Evolutionary conservation across 2,888 invertebrate genomes (phyloP).

Genomic region (Anarsia innoxiella): DNA sequence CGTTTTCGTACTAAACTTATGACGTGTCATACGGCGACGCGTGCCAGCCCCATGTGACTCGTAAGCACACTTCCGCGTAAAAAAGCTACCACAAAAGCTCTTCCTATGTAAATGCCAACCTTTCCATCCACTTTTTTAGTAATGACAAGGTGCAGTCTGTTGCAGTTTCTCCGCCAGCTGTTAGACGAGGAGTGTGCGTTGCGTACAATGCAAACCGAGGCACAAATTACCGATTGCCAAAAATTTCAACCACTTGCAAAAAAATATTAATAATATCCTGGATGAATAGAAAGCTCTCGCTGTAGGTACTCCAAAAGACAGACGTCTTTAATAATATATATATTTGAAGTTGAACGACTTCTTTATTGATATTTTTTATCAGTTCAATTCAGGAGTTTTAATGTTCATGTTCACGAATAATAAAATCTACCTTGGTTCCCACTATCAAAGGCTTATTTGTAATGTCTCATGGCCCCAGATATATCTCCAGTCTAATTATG

Average conservation of each 20-base stretch:
- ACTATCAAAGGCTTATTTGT: constrained; percentile 34
- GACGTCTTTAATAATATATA: constrained; percentile 37
- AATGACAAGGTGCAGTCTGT: constrained; percentile 52
- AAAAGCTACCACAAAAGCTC: constrained; percentile 46
- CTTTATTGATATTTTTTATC: constrained; percentile 46
- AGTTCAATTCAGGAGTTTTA: too few relatives aligned
- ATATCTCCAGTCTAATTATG: constrained; percentile 34
- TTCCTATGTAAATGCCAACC: constrained; percentile 48
- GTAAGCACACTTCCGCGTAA: constrained; percentile 29
- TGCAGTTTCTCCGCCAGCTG: constrained; percentile 63
- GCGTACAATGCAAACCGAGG: constrained; percentile 36
- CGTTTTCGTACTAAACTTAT: constrained; percentile 1
- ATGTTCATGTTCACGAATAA: constrained; percentile 30
- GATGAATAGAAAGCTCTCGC: constrained; percentile 25
- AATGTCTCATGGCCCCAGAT: constrained; percentile 25
- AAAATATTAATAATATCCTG: constrained; percentile 24
- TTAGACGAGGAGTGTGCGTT: constrained; percentile 48
- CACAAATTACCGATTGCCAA: constrained; percentile 52
- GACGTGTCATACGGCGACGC: constrained; percentile 16
- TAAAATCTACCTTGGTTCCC: constrained; percentile 30
- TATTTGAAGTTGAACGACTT: constrained; percentile 47
- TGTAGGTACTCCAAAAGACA: too few relatives aligned
- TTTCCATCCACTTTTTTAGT: constrained; percentile 53
- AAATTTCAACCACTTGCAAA: constrained; percentile 41
- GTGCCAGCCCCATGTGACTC: constrained; percentile 7